Base-by-base conservation (phyloP, 2,888 invertebrate genomes). In the Drosophila helvetica region DNA sequence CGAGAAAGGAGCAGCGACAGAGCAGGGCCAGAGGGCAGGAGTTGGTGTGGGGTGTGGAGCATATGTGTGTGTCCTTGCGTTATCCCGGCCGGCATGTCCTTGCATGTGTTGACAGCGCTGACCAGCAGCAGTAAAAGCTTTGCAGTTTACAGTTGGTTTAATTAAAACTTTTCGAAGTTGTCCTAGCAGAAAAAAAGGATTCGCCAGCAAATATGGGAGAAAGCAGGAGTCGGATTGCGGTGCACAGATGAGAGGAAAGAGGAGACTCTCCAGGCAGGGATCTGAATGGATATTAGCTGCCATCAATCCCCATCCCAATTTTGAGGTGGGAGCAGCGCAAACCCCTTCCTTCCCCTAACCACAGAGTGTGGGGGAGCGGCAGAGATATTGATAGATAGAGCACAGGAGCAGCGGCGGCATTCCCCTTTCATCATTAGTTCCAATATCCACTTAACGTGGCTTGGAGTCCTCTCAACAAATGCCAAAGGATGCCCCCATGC, bases 81-180 rank as follows among this genome's bases (percentile, higher is more conserved):
- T 22, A 51, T 56, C 47, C 67, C 27, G n/a, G 22, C 51, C 22
- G 30, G 45, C 19, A 27, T 33, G 43, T 55, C 58, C 74, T 47
- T 47, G 63, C 66, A 58, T 47, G 57, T 75, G 79, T 73, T 70
- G 78, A 74, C 80, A 72, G 73, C 59, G 17, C 59, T 68, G 55
- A 46, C 75, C 59, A 64, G 63, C 79, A 77, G 61, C 78, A 75
- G 54, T 48, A 71, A 84, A 77, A 84, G 82, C 86, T 85, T 67
- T 85, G 77, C 33, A 7, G 7, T 8, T 27, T 27, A 8, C 81
- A 82, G 82, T 82, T 85, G 72, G 77, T 85, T 80, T 80, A 85
- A 80, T 80, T 80, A 80, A 80, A 80, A 85, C 62, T 85, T 81
- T 74, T 46, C 19, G 47, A 68, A 68, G 48, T 64, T 61, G 60